Evolutionary conservation across 2,797 vertebrate species (phyloP), one percentile per base, ranked within the genome.

Genomic region (Acropternis orthonyx): DNA sequence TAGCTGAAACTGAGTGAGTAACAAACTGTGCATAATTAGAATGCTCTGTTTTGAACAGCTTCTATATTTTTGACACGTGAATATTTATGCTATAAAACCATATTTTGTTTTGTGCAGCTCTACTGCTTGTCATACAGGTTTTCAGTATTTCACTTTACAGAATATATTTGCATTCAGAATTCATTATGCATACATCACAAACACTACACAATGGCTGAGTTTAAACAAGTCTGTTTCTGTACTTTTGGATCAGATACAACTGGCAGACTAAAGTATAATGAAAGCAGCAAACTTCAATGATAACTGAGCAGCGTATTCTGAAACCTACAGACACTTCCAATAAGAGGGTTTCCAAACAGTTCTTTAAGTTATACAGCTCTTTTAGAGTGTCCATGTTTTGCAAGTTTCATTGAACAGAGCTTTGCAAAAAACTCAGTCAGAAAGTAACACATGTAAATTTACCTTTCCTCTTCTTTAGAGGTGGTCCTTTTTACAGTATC

Each of bases 201-300:
- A 79, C 88, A 72, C 66, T 94, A 93, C 89, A 96, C 89, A 96
- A 92, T 91, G 82, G 56, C 77, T 96, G 91, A 94, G 83, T 92
- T 97, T 95, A 95, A 97, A 93, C 89, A 94, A 96, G 94, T 65
- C 92, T 95, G 80, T 92, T 97, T 93, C 80, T 94, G 81, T 95
- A 84, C 36, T 85, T 93, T 93, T 94, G 93, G 73, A 96, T 93
- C 91, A 94, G 69, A 91, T 94, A 92, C 80, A 91, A 75, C 91
- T 92, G 89, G 88, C 85, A 97, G 61, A 91, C 59, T 95, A 81
- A 90, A 92, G 56, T 32, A 95, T 69, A 94, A 73, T 67, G 87
- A 92, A 95, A 96, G 66, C 88, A 88, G 44, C 69, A 90, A 96
- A 96, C 56, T 62, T 91, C 82, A 78, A 8, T 89, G 68, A 94